These are phyloP conservation scores for Trachymyrmex septentrionalis DNA, from an alignment of 1,140 invertebrate species.

Conservation along the genomic window DNA sequence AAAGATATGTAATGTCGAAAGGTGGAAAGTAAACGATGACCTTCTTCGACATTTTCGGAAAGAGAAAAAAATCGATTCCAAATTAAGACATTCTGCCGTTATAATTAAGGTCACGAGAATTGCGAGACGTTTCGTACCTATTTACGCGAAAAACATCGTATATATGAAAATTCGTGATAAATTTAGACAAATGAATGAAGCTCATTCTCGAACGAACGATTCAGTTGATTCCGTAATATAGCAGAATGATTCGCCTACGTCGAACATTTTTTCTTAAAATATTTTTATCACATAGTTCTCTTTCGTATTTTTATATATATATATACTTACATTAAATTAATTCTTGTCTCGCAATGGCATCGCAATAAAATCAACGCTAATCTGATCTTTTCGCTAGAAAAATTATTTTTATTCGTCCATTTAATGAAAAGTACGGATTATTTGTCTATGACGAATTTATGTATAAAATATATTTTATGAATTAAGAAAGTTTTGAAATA, in stretches of 20 bases:
- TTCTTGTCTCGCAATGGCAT: not conserved
- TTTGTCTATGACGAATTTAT: not conserved
- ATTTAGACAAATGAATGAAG: not conserved
- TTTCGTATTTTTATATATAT: slow-evolving; percentile 15
- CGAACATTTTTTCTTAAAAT: not conserved
- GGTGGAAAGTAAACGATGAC: not conserved
- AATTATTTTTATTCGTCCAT: too few relatives aligned
- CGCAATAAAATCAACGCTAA: not conserved
- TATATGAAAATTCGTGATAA: not conserved
- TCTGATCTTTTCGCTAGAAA: too few relatives aligned
- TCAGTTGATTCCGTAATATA: not conserved
- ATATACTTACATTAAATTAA: not conserved
- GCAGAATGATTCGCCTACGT: not conserved
- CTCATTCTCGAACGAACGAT: not conserved
- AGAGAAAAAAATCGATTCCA: not conserved
- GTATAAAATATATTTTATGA: not conserved
- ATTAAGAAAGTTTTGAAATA: not conserved
- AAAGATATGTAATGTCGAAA: not conserved
- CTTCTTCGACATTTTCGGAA: not conserved
- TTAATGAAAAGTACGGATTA: not conserved
- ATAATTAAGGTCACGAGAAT: slow-evolving; percentile 3
- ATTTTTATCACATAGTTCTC: not conserved
- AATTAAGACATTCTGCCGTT: not conserved
- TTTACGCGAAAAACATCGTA: not conserved
- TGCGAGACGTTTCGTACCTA: not conserved